A percentile compares a stretch with the other conserved stretches of the same genome.
phyloP scores from a whole-genome alignment of 2,888 invertebrate genomes.

The Onthophagus sagittarius region DNA sequence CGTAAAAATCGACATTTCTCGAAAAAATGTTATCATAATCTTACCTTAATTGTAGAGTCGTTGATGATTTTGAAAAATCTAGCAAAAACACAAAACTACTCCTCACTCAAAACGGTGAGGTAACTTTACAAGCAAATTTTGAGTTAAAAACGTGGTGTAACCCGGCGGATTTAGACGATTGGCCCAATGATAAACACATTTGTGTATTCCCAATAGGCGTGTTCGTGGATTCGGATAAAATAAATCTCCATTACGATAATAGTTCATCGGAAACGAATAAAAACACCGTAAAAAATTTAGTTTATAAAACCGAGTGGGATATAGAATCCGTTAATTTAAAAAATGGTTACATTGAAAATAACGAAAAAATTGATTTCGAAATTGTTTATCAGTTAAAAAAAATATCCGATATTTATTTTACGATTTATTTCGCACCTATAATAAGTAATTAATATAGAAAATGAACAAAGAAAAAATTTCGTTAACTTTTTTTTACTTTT shows the following conservation, averaged over 20 bases:
- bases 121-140: background rate
- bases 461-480: background rate
- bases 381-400: constrained; percentile 37
- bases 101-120: background rate
- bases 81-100: background rate
- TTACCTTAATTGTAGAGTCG: constrained; percentile 39
- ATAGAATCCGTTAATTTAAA: constrained; percentile 16
- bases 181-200: constrained; percentile 47
- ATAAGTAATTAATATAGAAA: constrained; percentile 33
- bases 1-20: constrained; percentile 3
- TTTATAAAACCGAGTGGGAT: constrained; percentile 27
- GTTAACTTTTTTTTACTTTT: constrained; percentile 25
- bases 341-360: background rate
- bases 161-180: constrained; percentile 39
- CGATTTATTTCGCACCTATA: constrained; percentile 41
- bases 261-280: constrained; percentile 14
- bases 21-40: constrained; percentile 1
- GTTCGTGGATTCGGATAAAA: constrained; percentile 35
- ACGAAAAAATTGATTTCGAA: constrained; percentile 32
- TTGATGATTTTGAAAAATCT: constrained; percentile 14
- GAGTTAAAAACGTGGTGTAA: constrained; percentile 37
- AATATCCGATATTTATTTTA: constrained; percentile 35
- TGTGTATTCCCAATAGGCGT: constrained; percentile 46
- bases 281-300: constrained; percentile 5
- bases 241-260: constrained; percentile 33